Evolutionary conservation across 2,797 vertebrate species (phyloP), one percentile per base, ranked within the genome.

Genomic region (Phalloptychus januarius): DNA sequence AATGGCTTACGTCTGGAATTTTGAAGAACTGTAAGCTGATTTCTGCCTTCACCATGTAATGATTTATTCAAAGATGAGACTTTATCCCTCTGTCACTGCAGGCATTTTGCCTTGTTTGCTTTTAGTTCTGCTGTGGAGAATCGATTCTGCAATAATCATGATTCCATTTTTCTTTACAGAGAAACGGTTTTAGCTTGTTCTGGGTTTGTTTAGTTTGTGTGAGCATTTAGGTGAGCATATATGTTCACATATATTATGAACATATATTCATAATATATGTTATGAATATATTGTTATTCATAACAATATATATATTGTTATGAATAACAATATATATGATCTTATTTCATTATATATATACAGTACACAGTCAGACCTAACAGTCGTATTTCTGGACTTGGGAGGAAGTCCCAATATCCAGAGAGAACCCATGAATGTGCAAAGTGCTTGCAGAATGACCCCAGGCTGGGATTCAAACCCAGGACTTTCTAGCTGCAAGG

Each of bases 1-100:
- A 90, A 91, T 90, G 85, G 86, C 86, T 93, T 86, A 86, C 86
- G 87, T 88, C 77, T 85, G 90, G 91, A 95, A 94, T 93, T 90
- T 84, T 46, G 78, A 63, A 79, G 84, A 91, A 85, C 42, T 79
- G 63, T 77, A 83, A 65, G 36, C 82, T 77, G 46, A 85, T 88
- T 69, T 58, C 74, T 56, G 18, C 36, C 13, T 12, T 71, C 8
- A 11, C 7, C 33, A 5, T 71, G 56, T 20, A 54, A 33, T 2
- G 4, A 46, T 73, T 71, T n/a, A 28, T 38, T 74, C 40, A 28
- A 63, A 65, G 38, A 12, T 23, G 71, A 71, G 23, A 69, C 38
- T 28, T 46, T 18, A 0, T n/a, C 4, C 44, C 7, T 74, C 56
- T 38, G 36, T 56, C 20, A 0, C 50, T 71, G 50, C 61, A 11